Evolutionary conservation across 1,140 invertebrate genomes (phyloP).

Genomic region (Lepidotrigona ventralis): DNA sequence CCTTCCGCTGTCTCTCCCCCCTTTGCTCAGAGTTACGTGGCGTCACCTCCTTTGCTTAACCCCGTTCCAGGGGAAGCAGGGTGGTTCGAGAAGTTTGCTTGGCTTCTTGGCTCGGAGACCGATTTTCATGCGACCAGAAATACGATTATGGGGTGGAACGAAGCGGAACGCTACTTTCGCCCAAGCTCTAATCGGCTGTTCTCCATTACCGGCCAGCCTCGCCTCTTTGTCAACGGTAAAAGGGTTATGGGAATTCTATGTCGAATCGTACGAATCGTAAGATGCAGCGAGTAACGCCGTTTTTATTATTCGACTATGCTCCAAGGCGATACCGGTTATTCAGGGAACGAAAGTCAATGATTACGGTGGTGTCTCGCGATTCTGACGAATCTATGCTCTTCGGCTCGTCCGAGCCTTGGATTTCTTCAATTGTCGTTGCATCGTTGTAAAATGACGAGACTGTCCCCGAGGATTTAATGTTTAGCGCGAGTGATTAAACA

Average conservation of each 20-base stretch:
- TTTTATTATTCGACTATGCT: no score
- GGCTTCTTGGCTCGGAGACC: slow-evolving; percentile 35
- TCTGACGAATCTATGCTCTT: not conserved
- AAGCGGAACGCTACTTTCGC: slow-evolving; percentile 32
- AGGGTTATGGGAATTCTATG: slow-evolving; percentile 31
- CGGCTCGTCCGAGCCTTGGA: not conserved
- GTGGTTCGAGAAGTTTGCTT: slow-evolving; percentile 27
- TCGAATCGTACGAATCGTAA: not conserved
- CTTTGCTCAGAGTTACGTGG: not conserved
- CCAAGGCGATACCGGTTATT: no score
- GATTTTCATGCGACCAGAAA: slow-evolving; percentile 36
- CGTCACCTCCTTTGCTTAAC: not conserved
- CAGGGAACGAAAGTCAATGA: no score
- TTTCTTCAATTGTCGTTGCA: not conserved
- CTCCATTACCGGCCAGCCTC: not conserved
- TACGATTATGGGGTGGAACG: slow-evolving; percentile 22
- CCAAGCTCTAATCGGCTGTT: slow-evolving; percentile 23
- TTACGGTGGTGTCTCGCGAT: no score
- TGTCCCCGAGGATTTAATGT: no score
- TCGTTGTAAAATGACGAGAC: not conserved
- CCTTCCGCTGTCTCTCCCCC: not conserved
- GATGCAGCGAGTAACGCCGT: no score
- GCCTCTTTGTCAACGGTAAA: slow-evolving; percentile 6
- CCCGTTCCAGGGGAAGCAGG: not conserved
- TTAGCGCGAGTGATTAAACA: no score